A percentile compares a stretch with the other conserved stretches of the same genome.
These are phyloP conservation scores for Lasaia peninsularis DNA, from an alignment of 1,140 invertebrate species.

Conservation along the genomic window DNA sequence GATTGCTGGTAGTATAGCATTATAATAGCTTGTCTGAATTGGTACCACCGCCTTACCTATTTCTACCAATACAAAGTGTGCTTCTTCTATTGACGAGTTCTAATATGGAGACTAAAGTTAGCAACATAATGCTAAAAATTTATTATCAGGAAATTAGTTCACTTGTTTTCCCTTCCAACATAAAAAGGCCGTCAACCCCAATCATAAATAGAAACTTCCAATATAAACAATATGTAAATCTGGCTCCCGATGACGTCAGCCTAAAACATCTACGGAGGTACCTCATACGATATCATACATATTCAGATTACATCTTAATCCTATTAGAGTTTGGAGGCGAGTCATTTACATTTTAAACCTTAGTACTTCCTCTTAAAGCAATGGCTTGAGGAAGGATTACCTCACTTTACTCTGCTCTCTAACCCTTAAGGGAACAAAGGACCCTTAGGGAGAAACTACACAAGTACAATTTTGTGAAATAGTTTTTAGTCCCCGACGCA, in stretches of 20 bases:
- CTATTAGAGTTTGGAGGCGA: conserved; percentile 50
- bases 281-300: conserved; percentile 44
- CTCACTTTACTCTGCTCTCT: conserved; percentile 52
- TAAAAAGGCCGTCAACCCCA: too few species aligned
- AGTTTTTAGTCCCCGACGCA: not conserved
- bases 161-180: too few species aligned
- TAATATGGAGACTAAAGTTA: too few species aligned
- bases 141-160: too few species aligned
- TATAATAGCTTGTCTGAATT: too few species aligned
- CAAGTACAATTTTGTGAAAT: not conserved
- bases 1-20: too few species aligned
- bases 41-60: too few species aligned
- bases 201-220: too few species aligned
- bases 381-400: conserved; percentile 55
- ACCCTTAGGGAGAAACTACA: conserved; percentile 24
- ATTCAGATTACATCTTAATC: conserved; percentile 61
- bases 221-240: conserved; percentile 1
- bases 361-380: conserved; percentile 49
- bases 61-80: too few species aligned
- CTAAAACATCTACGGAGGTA: conserved; percentile 13
- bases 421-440: conserved; percentile 43
- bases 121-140: too few species aligned
- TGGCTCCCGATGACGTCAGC: not conserved
- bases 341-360: conserved; percentile 59
- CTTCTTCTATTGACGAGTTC: too few species aligned